These are phyloP conservation scores for Mugil cephalus DNA, from an alignment of 2,113 vertebrate species.

Conservation along the genomic window DNA sequence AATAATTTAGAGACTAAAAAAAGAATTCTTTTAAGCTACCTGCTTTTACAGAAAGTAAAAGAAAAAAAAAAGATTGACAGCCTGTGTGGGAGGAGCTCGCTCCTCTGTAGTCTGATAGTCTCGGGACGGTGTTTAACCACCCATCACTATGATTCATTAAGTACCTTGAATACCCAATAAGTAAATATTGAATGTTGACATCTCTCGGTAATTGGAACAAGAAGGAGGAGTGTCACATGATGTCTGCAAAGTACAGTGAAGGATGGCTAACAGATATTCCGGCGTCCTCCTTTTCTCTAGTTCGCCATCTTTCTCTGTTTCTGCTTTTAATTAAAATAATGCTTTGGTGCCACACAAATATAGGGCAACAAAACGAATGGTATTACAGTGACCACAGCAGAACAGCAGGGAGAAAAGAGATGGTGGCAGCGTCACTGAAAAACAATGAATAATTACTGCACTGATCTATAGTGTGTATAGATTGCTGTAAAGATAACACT, in stretches of 20 bases:
- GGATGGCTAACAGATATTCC: slow-evolving; percentile 49
- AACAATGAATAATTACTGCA: slow-evolving; percentile 9
- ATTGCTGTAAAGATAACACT: slow-evolving; percentile 8
- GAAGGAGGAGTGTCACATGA: slow-evolving; percentile 61
- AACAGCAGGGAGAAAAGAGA: slow-evolving; percentile 9
- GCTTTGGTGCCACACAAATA: slow-evolving; percentile 51
- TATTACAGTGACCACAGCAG: slow-evolving; percentile 17
- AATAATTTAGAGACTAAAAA: slow-evolving; percentile 22
- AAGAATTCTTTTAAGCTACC: slow-evolving; percentile 10
- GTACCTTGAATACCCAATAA: slow-evolving; percentile 56
- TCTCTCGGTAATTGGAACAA: slow-evolving; percentile 67
- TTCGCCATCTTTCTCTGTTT: slow-evolving; percentile 38
- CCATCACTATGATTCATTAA: slow-evolving; percentile 70
- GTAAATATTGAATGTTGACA: slow-evolving; percentile 76
- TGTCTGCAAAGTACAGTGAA: slow-evolving; percentile 55
- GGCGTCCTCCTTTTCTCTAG: slow-evolving; percentile 39
- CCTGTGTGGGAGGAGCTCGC: slow-evolving; percentile 27
- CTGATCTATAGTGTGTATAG: slow-evolving; percentile 8
- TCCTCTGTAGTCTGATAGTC: slow-evolving; percentile 14
- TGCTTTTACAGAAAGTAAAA: slow-evolving; percentile 13
- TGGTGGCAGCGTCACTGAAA: background rate
- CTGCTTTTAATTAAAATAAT: slow-evolving; percentile 57
- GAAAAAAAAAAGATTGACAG: slow-evolving; percentile 17
- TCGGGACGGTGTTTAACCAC: slow-evolving; percentile 32
- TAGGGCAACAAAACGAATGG: slow-evolving; percentile 60